Evolutionary conservation across 2,113 vertebrate genomes (phyloP), one percentile per base, ranked within the genome.

Genomic region (Cinclus mexicanus): DNA sequence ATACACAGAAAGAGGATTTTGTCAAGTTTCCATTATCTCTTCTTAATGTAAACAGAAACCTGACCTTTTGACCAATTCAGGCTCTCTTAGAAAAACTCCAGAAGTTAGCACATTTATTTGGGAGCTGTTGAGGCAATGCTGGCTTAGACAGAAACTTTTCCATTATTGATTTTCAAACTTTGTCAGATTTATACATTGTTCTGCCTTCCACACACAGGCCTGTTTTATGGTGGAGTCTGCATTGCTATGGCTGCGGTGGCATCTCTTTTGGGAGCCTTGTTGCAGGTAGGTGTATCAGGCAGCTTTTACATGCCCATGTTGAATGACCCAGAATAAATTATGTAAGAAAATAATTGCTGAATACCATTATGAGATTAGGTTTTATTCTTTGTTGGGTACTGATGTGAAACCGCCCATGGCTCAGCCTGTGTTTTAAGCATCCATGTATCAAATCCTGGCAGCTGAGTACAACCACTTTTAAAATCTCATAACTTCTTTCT

Each of bases 211-310:
- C 46, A 31, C 33, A 28, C 87, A 99, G 99, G 99, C 97, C 95
- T 99, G 15, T 98, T 99, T 49, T 99, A 97, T 87, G 99, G 99
- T 7, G 97, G 23, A 25, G 25, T 99, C 47, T 99, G 99, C 85
- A 99, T 99, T n/a, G 98, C 96, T 35, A 99, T 99, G 99, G 99
- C 99, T 92, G 99, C 97, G 6, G 9, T 99, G 74, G 99, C 99
- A 14, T 99, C 99, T 33, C 7, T 98, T 3, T 96, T 99, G 98
- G 99, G 98, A 91, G 96, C 96, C 47, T 82, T 99, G 97, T 95
- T 99, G 91, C 99, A 99, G 98, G 99, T 99, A 97, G 96, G 78
- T 65, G 22, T 76, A 22, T 76, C 70, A 64, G 47, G 41, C 10
- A 28, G 44, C 67, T 94, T 65, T 83, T 88, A 70, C 25, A 33